Evolutionary conservation across 1,140 invertebrate species (phyloP), one percentile per base, ranked within the genome.

Genomic region (Heliconius congener): DNA sequence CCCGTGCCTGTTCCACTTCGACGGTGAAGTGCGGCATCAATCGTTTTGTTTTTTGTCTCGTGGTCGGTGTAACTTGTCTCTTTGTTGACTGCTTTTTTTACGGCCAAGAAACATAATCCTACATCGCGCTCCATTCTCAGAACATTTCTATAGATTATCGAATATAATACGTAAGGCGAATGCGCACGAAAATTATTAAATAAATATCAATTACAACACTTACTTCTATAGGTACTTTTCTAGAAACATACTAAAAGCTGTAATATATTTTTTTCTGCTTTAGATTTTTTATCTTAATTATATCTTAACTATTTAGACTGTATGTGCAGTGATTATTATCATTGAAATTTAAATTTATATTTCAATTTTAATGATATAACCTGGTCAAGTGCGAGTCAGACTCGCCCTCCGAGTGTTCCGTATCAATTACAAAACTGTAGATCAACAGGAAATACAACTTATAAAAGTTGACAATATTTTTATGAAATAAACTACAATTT

Each of bases 41-140:
- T n/a, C n/a, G 30, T 60, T 42, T 60, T 66, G 50, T 39, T 39
- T 9, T 16, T 27, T 66, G 23, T 42, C 37, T 34, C 34, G 71
- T 72, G 37, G 46, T 46, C 74, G 57, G 74, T 60, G 60, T 60
- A 37, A 37, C 74, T 30, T 76, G 74, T 76, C 13, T 9, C 57
- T 76, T 76, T 76, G 74, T 66, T 66, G 74, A 76, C 37, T 76
- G 60, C 74, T 76, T 66, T 76, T 76, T 76, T 66, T 37, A 23
- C 34, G 74, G 27, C 57, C 57, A 34, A 76, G 74, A 76, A 76
- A 76, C 74, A 76, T 76, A 76, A 76, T 76, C 55, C 57, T 30
- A 34, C 50, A 76, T 30, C n/a, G 60, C 19, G 74, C 57, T 66
- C 23, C 9, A 11, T 66, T 66, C 60, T 30, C 60, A 66, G 60